These are phyloP conservation scores for Heliconius erato DNA, from an alignment of 2,888 invertebrate genomes.

Conservation along the genomic window DNA sequence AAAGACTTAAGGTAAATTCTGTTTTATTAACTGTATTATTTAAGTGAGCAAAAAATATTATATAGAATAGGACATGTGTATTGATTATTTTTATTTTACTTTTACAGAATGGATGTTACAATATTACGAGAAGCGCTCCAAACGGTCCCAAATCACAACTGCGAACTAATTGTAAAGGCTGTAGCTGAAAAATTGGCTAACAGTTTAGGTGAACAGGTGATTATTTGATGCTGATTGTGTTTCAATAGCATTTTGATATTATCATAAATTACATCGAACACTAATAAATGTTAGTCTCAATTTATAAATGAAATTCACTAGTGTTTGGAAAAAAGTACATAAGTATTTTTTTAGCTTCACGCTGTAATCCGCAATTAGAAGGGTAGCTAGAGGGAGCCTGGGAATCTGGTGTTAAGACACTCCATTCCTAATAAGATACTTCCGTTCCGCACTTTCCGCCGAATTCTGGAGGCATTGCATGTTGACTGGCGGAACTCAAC, in stretches of 20 bases:
- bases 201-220: slow-evolving; percentile 91
- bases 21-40: not conserved
- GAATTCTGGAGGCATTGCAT: too few species aligned
- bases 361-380: too few species aligned
- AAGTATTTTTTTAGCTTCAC: not conserved
- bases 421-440: too few species aligned
- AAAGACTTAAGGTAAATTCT: slow-evolving; percentile 73
- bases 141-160: slow-evolving; percentile 92
- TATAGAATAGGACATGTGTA: not conserved
- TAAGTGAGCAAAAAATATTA: not conserved
- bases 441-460: too few species aligned
- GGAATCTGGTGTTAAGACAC: too few species aligned
- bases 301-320: not conserved
- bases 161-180: slow-evolving; percentile 93
- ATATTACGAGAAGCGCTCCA: slow-evolving; percentile 93
- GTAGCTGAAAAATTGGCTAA: slow-evolving; percentile 94
- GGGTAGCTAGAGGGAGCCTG: too few species aligned
- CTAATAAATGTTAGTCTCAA: not conserved
- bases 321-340: not conserved
- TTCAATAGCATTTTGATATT: not conserved
- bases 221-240: slow-evolving; percentile 14
- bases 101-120: slow-evolving; percentile 82
- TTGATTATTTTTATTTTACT: slow-evolving; percentile 8
- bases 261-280: not conserved
- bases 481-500: too few species aligned